A percentile compares a stretch with the other conserved stretches of the same genome.
Conservation (phyloP, 2,797 vertebrate genomes). For the Thripadectes ignobilis region DNA sequence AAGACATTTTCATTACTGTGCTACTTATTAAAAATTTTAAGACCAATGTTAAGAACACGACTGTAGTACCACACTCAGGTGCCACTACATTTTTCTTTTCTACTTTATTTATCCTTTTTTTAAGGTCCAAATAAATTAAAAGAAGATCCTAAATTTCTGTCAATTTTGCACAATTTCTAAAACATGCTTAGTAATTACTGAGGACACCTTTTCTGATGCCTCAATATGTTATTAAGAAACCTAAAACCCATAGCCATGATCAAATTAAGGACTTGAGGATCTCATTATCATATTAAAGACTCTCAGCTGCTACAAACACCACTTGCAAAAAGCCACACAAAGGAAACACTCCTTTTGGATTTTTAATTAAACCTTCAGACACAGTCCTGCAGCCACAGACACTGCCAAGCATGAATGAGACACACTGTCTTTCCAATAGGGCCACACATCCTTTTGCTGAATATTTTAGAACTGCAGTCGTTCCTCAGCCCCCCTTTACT, state of each 20-base stretch:
- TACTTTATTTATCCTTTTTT: neutral
- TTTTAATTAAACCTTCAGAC: conserved; percentile 41
- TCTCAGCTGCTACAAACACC: neutral
- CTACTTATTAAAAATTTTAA: neutral
- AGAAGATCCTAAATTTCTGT: neutral
- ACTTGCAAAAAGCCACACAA: neutral
- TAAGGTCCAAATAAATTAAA: neutral
- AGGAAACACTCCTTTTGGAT: neutral
- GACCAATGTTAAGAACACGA: neutral
- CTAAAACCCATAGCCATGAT: neutral
- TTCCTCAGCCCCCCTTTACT: neutral
- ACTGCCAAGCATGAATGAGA: neutral
- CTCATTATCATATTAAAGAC: conserved; percentile 38
- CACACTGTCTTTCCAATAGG: neutral
- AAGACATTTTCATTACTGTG: neutral
- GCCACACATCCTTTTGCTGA: neutral
- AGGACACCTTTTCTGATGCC: neutral
- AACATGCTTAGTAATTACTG: neutral
- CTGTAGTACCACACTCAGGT: neutral
- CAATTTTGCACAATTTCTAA: neutral
- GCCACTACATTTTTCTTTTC: neutral
- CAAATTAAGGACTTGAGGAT: neutral
- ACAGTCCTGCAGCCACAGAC: neutral
- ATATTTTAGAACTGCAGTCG: neutral
- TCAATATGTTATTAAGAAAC: neutral